Evolutionary conservation across 2,113 vertebrate species (phyloP).

Genomic region (Phrynosoma blainvillii): DNA sequence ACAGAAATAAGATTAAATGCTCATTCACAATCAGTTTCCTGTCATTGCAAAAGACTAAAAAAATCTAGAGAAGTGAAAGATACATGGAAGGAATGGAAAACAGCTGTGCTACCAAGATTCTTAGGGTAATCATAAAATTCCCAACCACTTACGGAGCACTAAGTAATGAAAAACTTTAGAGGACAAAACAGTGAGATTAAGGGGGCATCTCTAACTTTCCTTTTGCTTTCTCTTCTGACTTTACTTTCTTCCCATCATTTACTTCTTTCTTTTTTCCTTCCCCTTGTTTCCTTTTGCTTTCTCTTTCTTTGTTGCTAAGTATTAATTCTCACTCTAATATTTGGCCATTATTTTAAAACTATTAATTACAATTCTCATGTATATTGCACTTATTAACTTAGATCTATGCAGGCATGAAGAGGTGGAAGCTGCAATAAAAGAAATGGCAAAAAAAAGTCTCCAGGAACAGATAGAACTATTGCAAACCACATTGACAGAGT

Average conservation of each 20-base stretch:
- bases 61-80: not conserved
- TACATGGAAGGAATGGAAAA: not conserved
- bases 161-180: not conserved
- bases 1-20: not conserved
- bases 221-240: not conserved
- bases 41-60: constrained; percentile 10
- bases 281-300: too few relatives aligned
- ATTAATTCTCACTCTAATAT: not conserved
- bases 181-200: not conserved
- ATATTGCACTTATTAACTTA: not conserved
- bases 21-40: not conserved
- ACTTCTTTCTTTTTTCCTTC: too few relatives aligned
- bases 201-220: not conserved
- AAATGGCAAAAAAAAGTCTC: too few relatives aligned
- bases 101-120: not conserved
- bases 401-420: not conserved
- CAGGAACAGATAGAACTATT: too few relatives aligned
- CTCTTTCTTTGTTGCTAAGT: not conserved
- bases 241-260: too few relatives aligned
- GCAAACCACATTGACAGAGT: too few relatives aligned
- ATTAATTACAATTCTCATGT: not conserved
- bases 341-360: not conserved
- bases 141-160: not conserved
- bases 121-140: constrained; percentile 15
- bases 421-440: too few relatives aligned